phyloP scores from a whole-genome alignment of 64 coral and sea anemone species.

The Acropora tenuis region DNA sequence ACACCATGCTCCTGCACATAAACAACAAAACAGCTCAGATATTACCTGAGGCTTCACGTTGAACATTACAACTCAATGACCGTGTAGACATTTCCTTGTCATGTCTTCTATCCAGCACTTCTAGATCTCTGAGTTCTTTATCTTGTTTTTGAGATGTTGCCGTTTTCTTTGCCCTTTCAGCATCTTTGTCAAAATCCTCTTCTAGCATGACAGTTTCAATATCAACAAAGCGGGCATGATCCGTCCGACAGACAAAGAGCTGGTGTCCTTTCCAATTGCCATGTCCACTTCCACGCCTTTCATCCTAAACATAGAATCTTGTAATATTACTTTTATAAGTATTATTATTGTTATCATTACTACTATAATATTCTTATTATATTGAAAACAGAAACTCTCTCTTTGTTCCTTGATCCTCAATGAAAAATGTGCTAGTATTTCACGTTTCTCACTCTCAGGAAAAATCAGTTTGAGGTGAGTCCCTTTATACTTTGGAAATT shows the following conservation, averaged over 20 bases:
- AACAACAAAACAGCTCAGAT: no score
- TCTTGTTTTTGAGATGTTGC: neutral
- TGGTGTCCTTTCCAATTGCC: constrained; percentile 21
- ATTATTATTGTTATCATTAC: no score
- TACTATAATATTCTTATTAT: no score
- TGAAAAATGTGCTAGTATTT: no score
- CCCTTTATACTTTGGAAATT: no score
- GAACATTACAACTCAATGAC: neutral
- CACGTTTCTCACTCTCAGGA: no score
- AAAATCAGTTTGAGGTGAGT: no score
- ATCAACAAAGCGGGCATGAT: constrained; percentile 57
- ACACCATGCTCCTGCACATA: neutral
- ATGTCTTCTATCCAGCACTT: neutral
- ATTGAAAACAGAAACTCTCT: no score
- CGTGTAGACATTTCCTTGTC: neutral
- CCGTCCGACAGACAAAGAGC: constrained; percentile 50
- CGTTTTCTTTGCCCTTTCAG: neutral
- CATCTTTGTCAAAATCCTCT: constrained; percentile 46
- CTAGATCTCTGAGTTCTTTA: neutral
- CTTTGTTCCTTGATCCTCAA: no score
- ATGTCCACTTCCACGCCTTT: constrained; percentile 11
- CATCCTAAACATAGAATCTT: constrained; percentile 31
- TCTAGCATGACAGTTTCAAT: constrained; percentile 60
- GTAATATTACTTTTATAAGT: no score
- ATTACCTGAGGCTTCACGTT: neutral